A percentile compares a stretch with the other conserved stretches of the same genome.
These are phyloP conservation scores for Stercorarius parasiticus DNA, from an alignment of 2,113 vertebrate species.

Conservation along the genomic window DNA sequence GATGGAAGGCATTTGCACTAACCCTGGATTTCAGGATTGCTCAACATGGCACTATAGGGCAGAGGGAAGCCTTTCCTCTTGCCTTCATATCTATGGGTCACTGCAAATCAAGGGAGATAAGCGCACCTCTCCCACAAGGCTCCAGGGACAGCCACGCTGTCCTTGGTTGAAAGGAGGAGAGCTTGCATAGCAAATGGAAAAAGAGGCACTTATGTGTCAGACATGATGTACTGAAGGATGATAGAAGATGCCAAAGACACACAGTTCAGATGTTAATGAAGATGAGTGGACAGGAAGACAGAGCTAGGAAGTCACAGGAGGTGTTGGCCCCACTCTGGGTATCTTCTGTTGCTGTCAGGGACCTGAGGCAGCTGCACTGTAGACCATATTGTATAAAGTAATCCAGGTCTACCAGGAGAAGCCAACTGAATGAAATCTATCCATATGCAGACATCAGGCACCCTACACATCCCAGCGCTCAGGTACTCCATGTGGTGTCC, in stretches of 20 bases:
- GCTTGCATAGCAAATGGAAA: neutral
- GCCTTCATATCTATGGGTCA: neutral
- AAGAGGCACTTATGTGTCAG: neutral
- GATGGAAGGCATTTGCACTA: neutral
- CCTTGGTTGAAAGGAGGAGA: neutral
- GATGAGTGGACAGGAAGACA: neutral
- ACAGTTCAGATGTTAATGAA: neutral
- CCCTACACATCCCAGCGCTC: neutral
- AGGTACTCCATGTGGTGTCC: neutral
- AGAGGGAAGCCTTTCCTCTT: neutral
- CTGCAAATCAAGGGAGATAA: neutral
- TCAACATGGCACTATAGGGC: neutral
- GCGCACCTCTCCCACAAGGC: neutral
- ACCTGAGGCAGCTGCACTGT: neutral
- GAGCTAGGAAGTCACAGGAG: neutral
- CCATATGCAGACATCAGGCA: neutral
- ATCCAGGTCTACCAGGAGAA: neutral
- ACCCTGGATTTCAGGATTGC: neutral
- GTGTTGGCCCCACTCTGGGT: neutral
- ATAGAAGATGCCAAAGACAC: neutral
- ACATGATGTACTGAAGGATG: neutral
- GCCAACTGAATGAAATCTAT: neutral
- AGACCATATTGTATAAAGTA: neutral
- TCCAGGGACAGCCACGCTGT: neutral
- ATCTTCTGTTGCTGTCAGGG: neutral